These are phyloP conservation scores for Manduca sexta DNA, from an alignment of 1,140 invertebrate species.

Conservation along the genomic window DNA sequence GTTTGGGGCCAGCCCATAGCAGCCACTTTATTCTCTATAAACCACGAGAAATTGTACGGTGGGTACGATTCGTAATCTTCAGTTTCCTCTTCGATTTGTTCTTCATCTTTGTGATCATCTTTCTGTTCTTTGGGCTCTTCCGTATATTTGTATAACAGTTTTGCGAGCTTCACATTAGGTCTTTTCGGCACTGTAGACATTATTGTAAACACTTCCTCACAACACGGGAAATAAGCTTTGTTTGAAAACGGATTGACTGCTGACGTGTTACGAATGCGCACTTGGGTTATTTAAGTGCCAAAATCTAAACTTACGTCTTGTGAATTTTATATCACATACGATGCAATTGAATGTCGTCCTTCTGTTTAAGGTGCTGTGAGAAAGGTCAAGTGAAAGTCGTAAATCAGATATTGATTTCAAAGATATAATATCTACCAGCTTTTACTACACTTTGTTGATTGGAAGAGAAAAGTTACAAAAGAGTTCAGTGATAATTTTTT, in stretches of 20 bases:
- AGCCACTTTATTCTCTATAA: constrained; percentile 61
- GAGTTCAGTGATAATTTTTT: no score
- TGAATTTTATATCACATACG: no score
- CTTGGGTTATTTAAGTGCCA: background rate
- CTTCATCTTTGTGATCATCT: constrained; percentile 7
- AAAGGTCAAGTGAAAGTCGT: no score
- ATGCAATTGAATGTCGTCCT: no score
- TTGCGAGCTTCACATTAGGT: constrained; percentile 56
- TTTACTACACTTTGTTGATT: no score
- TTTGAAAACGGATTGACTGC: background rate
- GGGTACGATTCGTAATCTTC: constrained; percentile 47
- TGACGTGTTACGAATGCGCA: background rate
- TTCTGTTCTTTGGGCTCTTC: constrained; percentile 21
- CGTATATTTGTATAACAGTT: constrained; percentile 58
- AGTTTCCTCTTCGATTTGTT: constrained; percentile 4
- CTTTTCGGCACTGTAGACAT: constrained; percentile 45
- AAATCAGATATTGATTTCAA: no score
- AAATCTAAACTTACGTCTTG: no score
- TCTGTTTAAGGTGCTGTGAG: no score
- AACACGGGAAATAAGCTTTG: background rate
- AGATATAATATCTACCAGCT: no score
- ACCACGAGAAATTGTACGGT: constrained; percentile 65
- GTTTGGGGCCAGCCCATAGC: constrained; percentile 75
- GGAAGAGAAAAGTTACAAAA: no score
- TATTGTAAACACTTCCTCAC: constrained; percentile 9